Conservation (phyloP, 1,140 invertebrate species). For the Diplogasteroides magnus region DNA sequence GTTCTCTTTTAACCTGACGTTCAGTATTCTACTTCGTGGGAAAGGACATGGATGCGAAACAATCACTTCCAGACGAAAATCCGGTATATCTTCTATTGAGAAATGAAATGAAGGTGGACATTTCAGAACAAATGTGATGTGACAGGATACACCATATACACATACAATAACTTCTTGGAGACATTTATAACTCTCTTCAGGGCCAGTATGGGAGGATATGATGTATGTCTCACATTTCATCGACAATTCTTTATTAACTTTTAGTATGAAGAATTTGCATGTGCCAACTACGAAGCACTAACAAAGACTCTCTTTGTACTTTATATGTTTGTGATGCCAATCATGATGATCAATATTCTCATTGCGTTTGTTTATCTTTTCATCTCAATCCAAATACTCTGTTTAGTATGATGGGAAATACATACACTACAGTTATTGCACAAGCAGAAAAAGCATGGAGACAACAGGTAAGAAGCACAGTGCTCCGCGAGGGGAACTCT, state of each 20-base stretch:
- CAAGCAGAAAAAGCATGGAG: slow-evolving; percentile 97
- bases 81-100: slow-evolving; percentile 21
- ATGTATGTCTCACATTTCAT: slow-evolving; percentile 62
- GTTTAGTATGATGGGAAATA: slow-evolving; percentile 61
- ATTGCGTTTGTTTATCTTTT: slow-evolving; percentile 41
- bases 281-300: slow-evolving; percentile 80
- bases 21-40: slow-evolving; percentile 89
- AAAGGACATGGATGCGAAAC: slow-evolving; percentile 70
- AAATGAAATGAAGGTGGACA: not conserved
- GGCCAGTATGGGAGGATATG: slow-evolving; percentile 94
- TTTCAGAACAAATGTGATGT: not conserved
- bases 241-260: slow-evolving; percentile 32
- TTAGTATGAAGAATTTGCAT: slow-evolving; percentile 82
- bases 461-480: slow-evolving; percentile 72
- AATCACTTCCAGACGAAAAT: slow-evolving; percentile 61
- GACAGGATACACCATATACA: slow-evolving; percentile 69
- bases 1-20: slow-evolving; percentile 9
- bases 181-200: slow-evolving; percentile 97
- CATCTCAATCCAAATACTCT: not conserved
- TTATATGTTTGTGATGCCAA: slow-evolving; percentile 94
- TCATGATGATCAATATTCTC: slow-evolving; percentile 67
- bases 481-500: no score
- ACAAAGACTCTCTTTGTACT: slow-evolving; percentile 89
- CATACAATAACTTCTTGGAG: slow-evolving; percentile 67
- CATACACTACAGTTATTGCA: slow-evolving; percentile 73